Percentiles rank a stretch among this genome's conserved stretches.
These are phyloP conservation scores for Anastatus disparis DNA, from an alignment of 1,140 invertebrate genomes.

Conservation along the genomic window DNA sequence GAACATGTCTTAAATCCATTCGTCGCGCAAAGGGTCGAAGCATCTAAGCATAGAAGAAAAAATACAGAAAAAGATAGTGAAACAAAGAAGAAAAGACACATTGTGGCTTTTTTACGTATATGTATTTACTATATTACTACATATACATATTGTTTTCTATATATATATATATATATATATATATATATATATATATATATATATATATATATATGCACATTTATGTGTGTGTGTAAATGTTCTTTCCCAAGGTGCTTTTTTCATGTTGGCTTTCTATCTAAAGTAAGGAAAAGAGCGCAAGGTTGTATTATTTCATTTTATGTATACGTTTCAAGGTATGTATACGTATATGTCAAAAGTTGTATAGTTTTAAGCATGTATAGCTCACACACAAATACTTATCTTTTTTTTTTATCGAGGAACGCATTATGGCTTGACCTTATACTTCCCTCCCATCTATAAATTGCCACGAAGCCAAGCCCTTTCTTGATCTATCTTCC, in stretches of 20 bases:
- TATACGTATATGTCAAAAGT: too few relatives aligned
- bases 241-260: neutral
- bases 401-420: neutral
- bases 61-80: neutral
- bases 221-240: too few relatives aligned
- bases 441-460: slow-evolving; percentile 12
- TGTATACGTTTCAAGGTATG: neutral
- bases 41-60: neutral
- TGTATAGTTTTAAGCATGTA: too few relatives aligned
- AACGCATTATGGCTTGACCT: slow-evolving; percentile 33
- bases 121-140: too few relatives aligned
- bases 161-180: too few relatives aligned
- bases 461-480: slow-evolving; percentile 10
- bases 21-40: neutral
- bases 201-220: too few relatives aligned
- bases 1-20: neutral
- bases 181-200: too few relatives aligned
- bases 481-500: slow-evolving; percentile 1
- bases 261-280: too few relatives aligned
- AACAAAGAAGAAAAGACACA: neutral
- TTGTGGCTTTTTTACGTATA: neutral
- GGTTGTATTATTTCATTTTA: neutral
- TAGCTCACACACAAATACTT: neutral
- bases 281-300: neutral
- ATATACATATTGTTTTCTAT: too few relatives aligned